These are phyloP conservation scores for Porites evermanni DNA, from an alignment of 92 coral and sea anemone genomes.

Conservation along the genomic window DNA sequence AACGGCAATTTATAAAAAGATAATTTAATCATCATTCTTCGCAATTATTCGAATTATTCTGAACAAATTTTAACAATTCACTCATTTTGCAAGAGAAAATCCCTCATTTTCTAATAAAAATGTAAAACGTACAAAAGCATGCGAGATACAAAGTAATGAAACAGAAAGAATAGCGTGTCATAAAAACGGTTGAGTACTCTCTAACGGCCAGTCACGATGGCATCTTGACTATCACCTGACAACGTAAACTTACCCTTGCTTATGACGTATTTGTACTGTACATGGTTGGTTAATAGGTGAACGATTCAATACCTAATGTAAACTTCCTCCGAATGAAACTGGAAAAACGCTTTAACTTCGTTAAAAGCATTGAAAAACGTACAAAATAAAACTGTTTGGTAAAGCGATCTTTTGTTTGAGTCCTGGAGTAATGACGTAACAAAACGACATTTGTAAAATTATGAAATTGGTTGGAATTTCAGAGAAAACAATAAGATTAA, in stretches of 20 bases:
- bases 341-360: not conserved
- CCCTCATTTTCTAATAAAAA: not conserved
- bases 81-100: slow-evolving; percentile 18
- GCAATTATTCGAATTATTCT: slow-evolving; percentile 12
- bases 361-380: not conserved
- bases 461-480: no score
- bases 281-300: not conserved
- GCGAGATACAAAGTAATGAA: not conserved
- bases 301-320: not conserved
- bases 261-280: not conserved
- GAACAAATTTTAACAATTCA: slow-evolving; percentile 26
- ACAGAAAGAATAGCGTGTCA: not conserved
- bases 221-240: no score
- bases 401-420: not conserved
- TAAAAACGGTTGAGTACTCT: no score
- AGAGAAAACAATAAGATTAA: no score
- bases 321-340: not conserved
- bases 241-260: not conserved
- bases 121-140: not conserved
- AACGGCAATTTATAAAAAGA: not conserved
- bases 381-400: not conserved
- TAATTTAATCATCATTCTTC: slow-evolving; percentile 28
- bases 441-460: no score
- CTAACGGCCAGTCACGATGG: not conserved
- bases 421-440: no score